Percentiles rank a stretch among this genome's conserved stretches.
These are phyloP conservation scores for Microchirus variegatus DNA, from an alignment of 2,797 vertebrate genomes.

Conservation along the genomic window DNA sequence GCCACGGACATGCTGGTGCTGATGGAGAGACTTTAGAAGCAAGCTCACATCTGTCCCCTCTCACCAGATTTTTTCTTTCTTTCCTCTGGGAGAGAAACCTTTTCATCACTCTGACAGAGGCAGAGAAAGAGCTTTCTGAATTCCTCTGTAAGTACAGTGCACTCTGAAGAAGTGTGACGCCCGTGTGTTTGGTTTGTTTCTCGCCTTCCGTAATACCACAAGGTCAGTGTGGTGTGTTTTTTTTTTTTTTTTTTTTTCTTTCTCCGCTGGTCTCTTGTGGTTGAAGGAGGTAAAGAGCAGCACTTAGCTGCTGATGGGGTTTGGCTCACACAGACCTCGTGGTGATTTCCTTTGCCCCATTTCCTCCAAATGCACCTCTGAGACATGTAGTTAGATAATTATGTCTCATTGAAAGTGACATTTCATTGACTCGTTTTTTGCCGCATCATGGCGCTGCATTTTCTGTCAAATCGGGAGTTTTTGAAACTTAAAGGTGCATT, in stretches of 20 bases:
- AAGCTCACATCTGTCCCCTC: slow-evolving; percentile 80
- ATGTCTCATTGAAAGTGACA: slow-evolving; percentile 60
- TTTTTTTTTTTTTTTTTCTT: no score
- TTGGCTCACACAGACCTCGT: slow-evolving; percentile 38
- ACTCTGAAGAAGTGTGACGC: slow-evolving; percentile 39
- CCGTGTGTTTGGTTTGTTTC: slow-evolving; percentile 60
- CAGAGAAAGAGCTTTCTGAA: slow-evolving; percentile 64
- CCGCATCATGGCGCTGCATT: slow-evolving; percentile 5
- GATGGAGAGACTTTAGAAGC: slow-evolving; percentile 71
- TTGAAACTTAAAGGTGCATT: no score
- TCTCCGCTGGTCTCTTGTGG: slow-evolving; percentile 55
- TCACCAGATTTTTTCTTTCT: slow-evolving; percentile 27
- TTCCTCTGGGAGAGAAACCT: slow-evolving; percentile 62
- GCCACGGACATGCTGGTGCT: slow-evolving; percentile 52
- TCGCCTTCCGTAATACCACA: slow-evolving; percentile 59
- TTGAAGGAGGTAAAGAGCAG: slow-evolving; percentile 75
- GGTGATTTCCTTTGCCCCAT: slow-evolving; percentile 69
- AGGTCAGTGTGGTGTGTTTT: no score
- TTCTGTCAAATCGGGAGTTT: slow-evolving; percentile 4
- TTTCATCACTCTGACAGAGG: slow-evolving; percentile 73
- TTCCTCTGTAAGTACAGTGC: slow-evolving; percentile 57
- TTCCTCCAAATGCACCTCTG: slow-evolving; percentile 73
- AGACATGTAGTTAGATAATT: slow-evolving; percentile 65
- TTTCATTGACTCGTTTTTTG: slow-evolving; percentile 52
- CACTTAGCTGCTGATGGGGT: slow-evolving; percentile 75